Percentiles rank a stretch among this genome's conserved stretches.
phyloP scores from a whole-genome alignment of 2,797 vertebrate species.

The Enteromius paludinosus region DNA sequence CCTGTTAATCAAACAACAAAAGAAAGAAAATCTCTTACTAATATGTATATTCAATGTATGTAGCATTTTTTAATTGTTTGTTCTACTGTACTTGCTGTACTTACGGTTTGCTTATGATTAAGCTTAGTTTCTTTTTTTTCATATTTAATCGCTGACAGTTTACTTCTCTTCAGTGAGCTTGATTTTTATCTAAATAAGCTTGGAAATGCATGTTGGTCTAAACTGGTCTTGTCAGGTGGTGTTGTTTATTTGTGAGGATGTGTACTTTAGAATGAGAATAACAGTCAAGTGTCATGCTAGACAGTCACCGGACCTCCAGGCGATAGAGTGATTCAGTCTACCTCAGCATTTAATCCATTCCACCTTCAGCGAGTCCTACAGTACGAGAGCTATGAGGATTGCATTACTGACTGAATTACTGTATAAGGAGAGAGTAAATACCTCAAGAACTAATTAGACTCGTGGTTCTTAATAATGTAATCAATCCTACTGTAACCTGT shows the following conservation, averaged over 20 bases:
- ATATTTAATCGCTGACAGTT: too few species aligned
- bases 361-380: background rate
- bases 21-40: too few species aligned
- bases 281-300: slow-evolving; percentile 13
- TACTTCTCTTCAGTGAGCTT: too few species aligned
- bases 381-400: background rate
- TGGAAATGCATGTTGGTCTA: background rate
- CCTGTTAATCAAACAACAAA: too few species aligned
- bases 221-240: slow-evolving; percentile 1
- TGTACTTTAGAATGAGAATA: slow-evolving; percentile 10
- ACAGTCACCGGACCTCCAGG: background rate
- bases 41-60: too few species aligned
- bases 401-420: background rate
- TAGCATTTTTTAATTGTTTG: too few species aligned
- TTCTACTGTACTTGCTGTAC: too few species aligned
- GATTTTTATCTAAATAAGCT: background rate
- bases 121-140: too few species aligned
- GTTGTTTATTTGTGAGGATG: slow-evolving; percentile 1
- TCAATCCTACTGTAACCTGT: background rate
- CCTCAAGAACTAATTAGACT: slow-evolving; percentile 3
- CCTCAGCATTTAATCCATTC: background rate
- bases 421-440: background rate
- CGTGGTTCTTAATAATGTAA: slow-evolving; percentile 2
- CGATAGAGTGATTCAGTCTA: slow-evolving; percentile 7
- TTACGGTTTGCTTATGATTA: too few species aligned